Percentiles rank a stretch among this genome's conserved stretches.
phyloP scores from a whole-genome alignment of 2,797 vertebrate genomes.

The Huso huso region DNA sequence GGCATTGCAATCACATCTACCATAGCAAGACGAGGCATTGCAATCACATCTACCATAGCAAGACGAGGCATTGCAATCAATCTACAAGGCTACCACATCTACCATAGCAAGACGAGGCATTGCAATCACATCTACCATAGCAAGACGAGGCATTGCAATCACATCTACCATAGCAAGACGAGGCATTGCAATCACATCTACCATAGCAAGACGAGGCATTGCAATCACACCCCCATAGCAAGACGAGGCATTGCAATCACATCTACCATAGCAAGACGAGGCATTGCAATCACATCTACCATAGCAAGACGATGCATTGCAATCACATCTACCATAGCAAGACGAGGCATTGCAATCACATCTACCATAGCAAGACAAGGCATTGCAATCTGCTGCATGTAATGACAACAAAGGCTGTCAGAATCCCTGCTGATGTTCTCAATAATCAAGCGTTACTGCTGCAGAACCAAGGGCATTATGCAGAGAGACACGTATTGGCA shows the following conservation, averaged over 20 bases:
- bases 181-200: no score
- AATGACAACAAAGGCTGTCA: neutral
- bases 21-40: no score
- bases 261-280: no score
- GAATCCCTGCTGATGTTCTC: neutral
- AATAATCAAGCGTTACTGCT: conserved; percentile 27
- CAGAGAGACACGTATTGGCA: conserved; percentile 12
- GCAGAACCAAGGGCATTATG: conserved; percentile 27
- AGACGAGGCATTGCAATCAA: no score
- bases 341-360: neutral
- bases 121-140: neutral
- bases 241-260: neutral
- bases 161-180: no score
- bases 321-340: neutral
- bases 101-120: no score
- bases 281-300: no score
- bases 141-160: neutral
- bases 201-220: no score
- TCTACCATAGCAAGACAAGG: no score
- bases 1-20: neutral
- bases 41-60: no score
- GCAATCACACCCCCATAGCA: neutral
- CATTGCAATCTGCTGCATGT: neutral
- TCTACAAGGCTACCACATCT: no score
- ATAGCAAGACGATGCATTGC: no score